Percentiles rank a stretch among this genome's conserved stretches.
Conservation (phyloP, 2,113 vertebrate species). For the Corythoichthys intestinalis region DNA sequence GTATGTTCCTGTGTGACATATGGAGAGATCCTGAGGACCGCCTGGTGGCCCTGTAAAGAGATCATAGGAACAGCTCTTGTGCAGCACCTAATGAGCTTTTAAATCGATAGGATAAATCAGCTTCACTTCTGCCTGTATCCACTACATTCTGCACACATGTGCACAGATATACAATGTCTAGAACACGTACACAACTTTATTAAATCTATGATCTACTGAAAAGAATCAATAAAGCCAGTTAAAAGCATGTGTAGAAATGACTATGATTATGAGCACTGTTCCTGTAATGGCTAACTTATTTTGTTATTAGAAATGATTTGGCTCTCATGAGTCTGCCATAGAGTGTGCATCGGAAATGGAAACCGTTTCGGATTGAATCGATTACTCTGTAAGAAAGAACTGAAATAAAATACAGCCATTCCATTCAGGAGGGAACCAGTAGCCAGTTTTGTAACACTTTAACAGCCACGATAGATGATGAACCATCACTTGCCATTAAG, state of each 20-base stretch:
- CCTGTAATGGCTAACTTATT: background rate
- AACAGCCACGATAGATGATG: no score
- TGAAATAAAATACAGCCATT: no score
- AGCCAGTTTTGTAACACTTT: no score
- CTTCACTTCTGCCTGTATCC: slow-evolving; percentile 29
- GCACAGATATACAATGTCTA: background rate
- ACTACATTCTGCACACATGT: slow-evolving; percentile 2
- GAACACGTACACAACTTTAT: background rate
- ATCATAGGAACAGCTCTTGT: slow-evolving; percentile 33
- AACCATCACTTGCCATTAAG: no score
- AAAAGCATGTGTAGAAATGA: background rate
- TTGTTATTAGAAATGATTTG: background rate
- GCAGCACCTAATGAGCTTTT: slow-evolving; percentile 42
- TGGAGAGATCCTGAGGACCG: background rate
- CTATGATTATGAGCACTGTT: background rate
- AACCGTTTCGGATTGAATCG: background rate
- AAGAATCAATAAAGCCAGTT: background rate
- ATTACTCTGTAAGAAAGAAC: background rate
- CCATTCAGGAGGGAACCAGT: no score
- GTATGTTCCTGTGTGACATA: slow-evolving; percentile 7
- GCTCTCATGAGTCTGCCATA: background rate
- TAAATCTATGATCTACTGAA: background rate
- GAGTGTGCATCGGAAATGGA: background rate
- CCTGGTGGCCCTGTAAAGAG: slow-evolving; percentile 16
- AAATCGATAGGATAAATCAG: slow-evolving; percentile 35